These are phyloP conservation scores for Hippocampus abdominalis DNA, from an alignment of 2,113 vertebrate species.

Conservation along the genomic window DNA sequence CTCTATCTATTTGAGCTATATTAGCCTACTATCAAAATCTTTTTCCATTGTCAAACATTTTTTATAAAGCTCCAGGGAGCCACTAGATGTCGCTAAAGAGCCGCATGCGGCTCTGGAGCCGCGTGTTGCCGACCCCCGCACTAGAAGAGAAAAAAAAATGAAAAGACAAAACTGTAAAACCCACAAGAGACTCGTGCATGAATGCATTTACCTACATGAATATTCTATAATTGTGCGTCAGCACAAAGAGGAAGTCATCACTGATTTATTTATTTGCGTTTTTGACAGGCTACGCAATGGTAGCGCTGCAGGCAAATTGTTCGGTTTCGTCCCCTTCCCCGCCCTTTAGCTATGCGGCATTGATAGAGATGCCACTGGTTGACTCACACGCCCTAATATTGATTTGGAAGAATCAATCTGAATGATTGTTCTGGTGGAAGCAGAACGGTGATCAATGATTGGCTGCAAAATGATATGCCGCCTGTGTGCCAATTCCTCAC, in stretches of 20 bases:
- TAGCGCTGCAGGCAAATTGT: conserved; percentile 37
- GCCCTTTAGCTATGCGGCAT: conserved; percentile 16
- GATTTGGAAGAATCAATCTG: conserved; percentile 48
- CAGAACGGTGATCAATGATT: conserved; percentile 16
- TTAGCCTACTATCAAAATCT: too few species aligned
- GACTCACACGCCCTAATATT: conserved; percentile 35
- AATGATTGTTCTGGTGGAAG: conserved; percentile 47
- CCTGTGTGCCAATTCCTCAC: conserved; percentile 1
- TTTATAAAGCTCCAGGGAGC: too few species aligned
- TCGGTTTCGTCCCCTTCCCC: conserved; percentile 27
- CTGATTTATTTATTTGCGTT: conserved; percentile 68
- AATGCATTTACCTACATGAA: conserved; percentile 70
- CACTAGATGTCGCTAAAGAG: too few species aligned
- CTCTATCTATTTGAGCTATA: too few species aligned
- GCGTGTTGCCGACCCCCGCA: too few species aligned
- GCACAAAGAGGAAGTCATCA: conserved; percentile 57
- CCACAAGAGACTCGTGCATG: conserved; percentile 39
- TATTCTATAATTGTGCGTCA: conserved; percentile 60
- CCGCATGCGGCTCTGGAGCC: too few species aligned
- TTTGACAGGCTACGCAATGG: conserved; percentile 58
- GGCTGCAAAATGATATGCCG: background rate
- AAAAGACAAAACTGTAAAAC: conserved; percentile 29
- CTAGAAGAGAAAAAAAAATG: background rate
- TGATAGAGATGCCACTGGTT: conserved; percentile 2
- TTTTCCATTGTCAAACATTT: too few species aligned